Evolutionary conservation across 2,888 invertebrate genomes (phyloP).

Genomic region (Antheraea assamensis): DNA sequence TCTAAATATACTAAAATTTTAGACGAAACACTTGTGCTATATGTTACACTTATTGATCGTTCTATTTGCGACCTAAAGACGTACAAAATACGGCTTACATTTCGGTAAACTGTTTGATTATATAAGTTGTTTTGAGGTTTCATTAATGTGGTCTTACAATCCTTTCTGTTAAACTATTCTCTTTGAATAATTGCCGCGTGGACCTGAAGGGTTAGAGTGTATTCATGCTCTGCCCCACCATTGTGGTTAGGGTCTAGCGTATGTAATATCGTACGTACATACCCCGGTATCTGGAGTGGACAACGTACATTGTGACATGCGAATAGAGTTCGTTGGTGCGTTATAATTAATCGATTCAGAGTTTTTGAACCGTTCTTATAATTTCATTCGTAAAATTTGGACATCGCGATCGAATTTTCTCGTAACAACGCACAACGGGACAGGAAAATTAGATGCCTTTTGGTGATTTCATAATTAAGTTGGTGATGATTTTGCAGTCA

Average conservation of each 20-base stretch:
- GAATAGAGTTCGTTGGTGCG: constrained; percentile 23
- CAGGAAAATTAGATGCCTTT: constrained; percentile 5
- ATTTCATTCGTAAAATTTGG: constrained; percentile 9
- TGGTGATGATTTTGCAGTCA: constrained; percentile 17
- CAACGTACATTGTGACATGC: constrained; percentile 30
- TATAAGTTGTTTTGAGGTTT: constrained; percentile 37
- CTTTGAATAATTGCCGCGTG: constrained; percentile 83
- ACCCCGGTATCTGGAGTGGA: constrained; percentile 44
- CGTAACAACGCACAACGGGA: neutral
- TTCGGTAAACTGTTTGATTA: constrained; percentile 22
- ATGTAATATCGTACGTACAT: constrained; percentile 21
- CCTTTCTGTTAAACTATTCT: constrained; percentile 83
- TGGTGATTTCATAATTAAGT: neutral
- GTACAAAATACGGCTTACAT: constrained; percentile 29
- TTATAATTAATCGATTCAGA: constrained; percentile 29
- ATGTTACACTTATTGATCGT: neutral
- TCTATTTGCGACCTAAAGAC: neutral
- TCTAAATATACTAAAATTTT: constrained; percentile 24
- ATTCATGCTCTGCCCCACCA: constrained; percentile 75
- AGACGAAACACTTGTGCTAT: neutral
- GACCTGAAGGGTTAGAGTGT: constrained; percentile 80
- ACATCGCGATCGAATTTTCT: neutral
- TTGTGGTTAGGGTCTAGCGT: constrained; percentile 64
- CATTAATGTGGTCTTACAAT: constrained; percentile 64
- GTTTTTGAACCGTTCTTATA: constrained; percentile 13